Conservation (phyloP, 1,140 invertebrate genomes). For the Ephestia elutella region DNA sequence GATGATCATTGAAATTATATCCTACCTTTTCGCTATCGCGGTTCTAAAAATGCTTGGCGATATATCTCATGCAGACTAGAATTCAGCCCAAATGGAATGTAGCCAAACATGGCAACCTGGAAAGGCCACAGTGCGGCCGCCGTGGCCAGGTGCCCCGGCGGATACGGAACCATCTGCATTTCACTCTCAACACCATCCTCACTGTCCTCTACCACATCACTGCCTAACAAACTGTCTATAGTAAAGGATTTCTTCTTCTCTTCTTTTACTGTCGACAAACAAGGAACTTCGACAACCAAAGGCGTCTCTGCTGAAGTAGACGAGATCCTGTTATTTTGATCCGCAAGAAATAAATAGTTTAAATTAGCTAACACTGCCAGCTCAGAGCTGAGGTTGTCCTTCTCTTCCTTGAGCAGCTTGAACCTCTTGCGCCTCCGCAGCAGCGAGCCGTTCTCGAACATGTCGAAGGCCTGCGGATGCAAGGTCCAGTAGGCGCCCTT, state of each 20-base stretch:
- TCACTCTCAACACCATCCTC: constrained; percentile 10
- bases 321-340: constrained; percentile 28
- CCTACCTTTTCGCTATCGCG: background rate
- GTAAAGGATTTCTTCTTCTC: constrained; percentile 33
- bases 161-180: constrained; percentile 1
- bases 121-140: constrained; percentile 27
- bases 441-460: constrained; percentile 7
- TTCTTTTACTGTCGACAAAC: constrained; percentile 2
- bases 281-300: constrained; percentile 8
- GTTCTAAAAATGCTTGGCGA: background rate
- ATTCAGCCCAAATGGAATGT: constrained; percentile 24
- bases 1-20: background rate
- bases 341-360: constrained; percentile 77
- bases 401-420: constrained; percentile 75
- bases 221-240: constrained; percentile 38
- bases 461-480: constrained; percentile 7
- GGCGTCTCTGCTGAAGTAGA: background rate
- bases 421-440: background rate
- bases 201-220: constrained; percentile 23
- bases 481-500: constrained; percentile 4
- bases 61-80: constrained; percentile 21
- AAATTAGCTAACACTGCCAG: constrained; percentile 82
- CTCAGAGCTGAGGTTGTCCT: constrained; percentile 75
- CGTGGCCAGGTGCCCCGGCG: constrained; percentile 25
- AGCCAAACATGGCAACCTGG: constrained; percentile 19